Evolutionary conservation across 2,888 invertebrate genomes (phyloP), one percentile per base, ranked within the genome.

Genomic region (Chaetogeoica ovagalla): DNA sequence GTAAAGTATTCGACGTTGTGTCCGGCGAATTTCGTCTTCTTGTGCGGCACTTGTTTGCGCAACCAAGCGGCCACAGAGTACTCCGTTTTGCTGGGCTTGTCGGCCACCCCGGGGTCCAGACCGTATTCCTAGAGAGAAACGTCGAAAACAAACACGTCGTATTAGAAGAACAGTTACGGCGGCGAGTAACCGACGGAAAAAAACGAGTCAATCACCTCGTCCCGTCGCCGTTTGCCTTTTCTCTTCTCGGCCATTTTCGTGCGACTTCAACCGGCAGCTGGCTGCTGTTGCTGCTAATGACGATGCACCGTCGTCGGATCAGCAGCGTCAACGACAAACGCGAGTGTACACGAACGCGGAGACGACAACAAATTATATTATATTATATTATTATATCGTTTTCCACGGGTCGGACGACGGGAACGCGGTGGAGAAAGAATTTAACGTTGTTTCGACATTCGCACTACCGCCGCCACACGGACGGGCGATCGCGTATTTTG

Each of bases 1-100:
- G 95, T 95, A 85, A 98, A 98, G 87, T 97, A 98, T 86, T 97
- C 95, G 17, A 98, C 98, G 87, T 96, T 94, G 86, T 98, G 98
- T 85, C 95, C 96, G 73, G 97, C 90, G 86, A 98, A 96, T 87
- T 97, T 97, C 0, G 97, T 98, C 86, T 95, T 96, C 88, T 98
- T 97, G 5, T 93, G 94, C 57, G 95, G 96, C 39, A 97, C 92
- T 87, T 97, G 96, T 83, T 94, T 94, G 77, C 95, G 92, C 84
- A 99, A 88, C 93, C 96, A 97, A 86, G 96, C 96, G 0, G 97
- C 98, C 68, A 99, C 91, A 0, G 92, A 90, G 86, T 95, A 96
- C 86, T 98, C 97, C 82, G 96, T 94, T 86, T 96, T 97, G 0
- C 93, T 89, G 1, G 94, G 92, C 87, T 94, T 94, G 82, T 93